phyloP scores from a whole-genome alignment of 1,140 invertebrate species.

The Achatina immaculata region DNA sequence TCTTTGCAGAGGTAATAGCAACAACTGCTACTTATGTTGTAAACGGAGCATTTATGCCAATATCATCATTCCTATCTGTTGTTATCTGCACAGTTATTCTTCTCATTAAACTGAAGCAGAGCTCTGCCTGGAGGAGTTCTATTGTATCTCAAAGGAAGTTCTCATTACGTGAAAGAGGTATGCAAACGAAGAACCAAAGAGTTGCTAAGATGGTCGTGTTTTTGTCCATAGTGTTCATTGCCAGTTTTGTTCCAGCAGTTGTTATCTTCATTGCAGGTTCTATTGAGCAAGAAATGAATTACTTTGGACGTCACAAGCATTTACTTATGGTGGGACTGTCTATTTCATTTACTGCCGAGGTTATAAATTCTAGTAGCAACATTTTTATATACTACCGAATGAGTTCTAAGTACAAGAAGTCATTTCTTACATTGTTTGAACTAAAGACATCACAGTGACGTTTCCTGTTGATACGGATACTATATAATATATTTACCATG shows the following conservation, averaged over 20 bases:
- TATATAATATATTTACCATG: too few relatives aligned
- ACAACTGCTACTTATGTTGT: not conserved
- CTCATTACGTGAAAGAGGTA: not conserved
- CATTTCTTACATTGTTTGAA: not conserved
- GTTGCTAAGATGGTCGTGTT: not conserved
- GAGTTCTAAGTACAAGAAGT: conserved; percentile 8
- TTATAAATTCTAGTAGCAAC: not conserved
- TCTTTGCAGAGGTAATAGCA: not conserved
- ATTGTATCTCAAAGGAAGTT: not conserved
- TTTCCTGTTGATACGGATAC: too few relatives aligned
- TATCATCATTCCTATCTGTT: not conserved
- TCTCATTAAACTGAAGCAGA: not conserved
- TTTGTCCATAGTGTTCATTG: not conserved
- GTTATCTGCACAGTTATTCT: not conserved
- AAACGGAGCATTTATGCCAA: not conserved
- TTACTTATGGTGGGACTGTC: not conserved
- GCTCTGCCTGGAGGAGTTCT: not conserved
- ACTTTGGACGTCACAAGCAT: not conserved
- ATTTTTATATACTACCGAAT: not conserved
- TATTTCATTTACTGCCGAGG: not conserved
- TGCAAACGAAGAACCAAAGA: not conserved
- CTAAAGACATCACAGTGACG: too few relatives aligned
- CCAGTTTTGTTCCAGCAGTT: not conserved
- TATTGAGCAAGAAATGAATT: not conserved
- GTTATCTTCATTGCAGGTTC: not conserved